Base-by-base conservation (phyloP, 2,888 invertebrate genomes). In the Netelia inedita region DNA sequence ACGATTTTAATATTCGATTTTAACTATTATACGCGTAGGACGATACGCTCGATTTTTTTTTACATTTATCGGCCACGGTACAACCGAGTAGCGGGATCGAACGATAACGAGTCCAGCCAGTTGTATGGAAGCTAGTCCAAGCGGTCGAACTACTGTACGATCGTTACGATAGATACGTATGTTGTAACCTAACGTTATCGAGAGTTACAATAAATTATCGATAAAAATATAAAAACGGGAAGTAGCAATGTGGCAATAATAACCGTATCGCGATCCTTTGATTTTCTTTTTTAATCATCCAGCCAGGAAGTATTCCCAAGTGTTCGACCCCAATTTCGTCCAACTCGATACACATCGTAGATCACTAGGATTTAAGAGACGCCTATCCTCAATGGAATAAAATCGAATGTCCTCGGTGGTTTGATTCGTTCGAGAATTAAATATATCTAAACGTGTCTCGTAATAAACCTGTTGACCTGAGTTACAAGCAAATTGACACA, bases 171-270 rank as follows among this genome's bases (percentile, higher is more conserved):
- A 46, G 14, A 46, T 46, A 46, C 2, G 2, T 46, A 11, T 19
- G 5, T 43, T 21, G 16, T 66, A 46, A 46, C 43, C 9, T 16
- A 28, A 28, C 2, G 21, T 46, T 46, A 21, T n/a, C 46, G 16
- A 50, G 23, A 6, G 35, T 23, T 9, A n/a, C 19, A 28, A 63
- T 63, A 63, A 63, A 63, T 63, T 28, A 5, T 28, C n/a, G 73
- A 73, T 63, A 28, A 61, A 46, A 50, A 41, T 65, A 57, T 19
- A 10, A 19, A 53, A 66, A n/a, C 19, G 28, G 65, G 75, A 75
- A 75, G 55, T 66, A 35, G 19, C 6, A 14, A 53, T 57, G 35
- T 43, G 19, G 46, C 28, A 46, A 66, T 66, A 46, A 66, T 66
- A 46, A 43, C 16, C 8, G 66, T 66, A 11, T 14, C 43, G 53